Evolutionary conservation across 2,797 vertebrate species (phyloP).

Genomic region (Chloroceryle amazona): DNA sequence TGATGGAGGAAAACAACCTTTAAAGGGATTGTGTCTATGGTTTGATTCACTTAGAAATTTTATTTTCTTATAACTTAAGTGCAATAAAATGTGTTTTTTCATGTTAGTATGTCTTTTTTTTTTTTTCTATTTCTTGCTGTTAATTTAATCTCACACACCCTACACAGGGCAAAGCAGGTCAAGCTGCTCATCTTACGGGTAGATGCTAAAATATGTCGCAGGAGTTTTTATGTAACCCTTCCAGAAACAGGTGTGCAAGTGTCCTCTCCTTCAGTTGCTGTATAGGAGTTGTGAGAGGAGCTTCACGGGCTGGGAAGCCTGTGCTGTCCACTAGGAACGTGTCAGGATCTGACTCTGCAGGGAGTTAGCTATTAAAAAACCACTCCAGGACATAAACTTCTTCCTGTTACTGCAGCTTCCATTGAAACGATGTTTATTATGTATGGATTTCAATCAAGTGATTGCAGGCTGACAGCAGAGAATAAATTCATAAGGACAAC

Average conservation of each 20-base stretch:
- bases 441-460: slow-evolving; percentile 45
- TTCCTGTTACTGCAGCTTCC: slow-evolving; percentile 12
- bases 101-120: slow-evolving; percentile 84
- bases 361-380: neutral
- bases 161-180: neutral
- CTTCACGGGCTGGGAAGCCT: neutral
- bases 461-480: slow-evolving; percentile 35
- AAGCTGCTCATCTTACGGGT: neutral
- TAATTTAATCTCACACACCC: neutral
- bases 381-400: neutral
- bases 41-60: slow-evolving; percentile 99
- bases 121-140: neutral
- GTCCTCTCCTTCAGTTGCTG: neutral
- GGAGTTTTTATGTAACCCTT: neutral
- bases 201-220: neutral
- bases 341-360: neutral
- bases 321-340: neutral
- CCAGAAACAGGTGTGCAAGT: neutral
- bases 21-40: slow-evolving; percentile 99
- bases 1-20: slow-evolving; percentile 95
- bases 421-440: slow-evolving; percentile 24
- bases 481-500: slow-evolving; percentile 12
- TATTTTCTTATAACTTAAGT: slow-evolving; percentile 99
- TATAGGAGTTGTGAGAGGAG: neutral
- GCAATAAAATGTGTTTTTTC: slow-evolving; percentile 99